Evolutionary conservation across 2,888 invertebrate species (phyloP), one percentile per base, ranked within the genome.

Genomic region (Ellobium chinense): DNA sequence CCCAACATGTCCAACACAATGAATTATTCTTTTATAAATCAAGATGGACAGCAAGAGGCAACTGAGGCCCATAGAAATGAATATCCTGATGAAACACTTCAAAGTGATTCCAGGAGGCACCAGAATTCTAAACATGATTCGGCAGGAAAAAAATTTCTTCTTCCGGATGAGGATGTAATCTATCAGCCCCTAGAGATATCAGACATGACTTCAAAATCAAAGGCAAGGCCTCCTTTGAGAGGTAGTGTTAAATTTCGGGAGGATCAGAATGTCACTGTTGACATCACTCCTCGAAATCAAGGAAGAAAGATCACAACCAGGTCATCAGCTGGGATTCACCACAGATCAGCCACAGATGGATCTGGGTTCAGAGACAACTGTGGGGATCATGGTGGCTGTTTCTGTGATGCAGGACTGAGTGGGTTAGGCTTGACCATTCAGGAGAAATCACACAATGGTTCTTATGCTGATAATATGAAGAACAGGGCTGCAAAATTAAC

Each of bases 241-340:
- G 31, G 29, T 12, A 29, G 69, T 18, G 69, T 69, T 12, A 37
- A 21, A 14, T 21, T 69, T 39, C 7, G 69, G n/a, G 69, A 69
- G 27, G 69, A 69, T 24, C 34, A 24, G 34, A 69, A 69, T 39
- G 27, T 37, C 12, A 69, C 69, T 9, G 36, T 69, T 4, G 69
- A 69, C 69, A 69, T 69, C 36, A 69, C 69, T 18, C 69, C 69
- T 7, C 27, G 69, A 18, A 69, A 69, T 24, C 4, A 5, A 5
- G 69, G 37, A 4, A 36, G 69, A 24, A 36, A 69, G 14, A n/a
- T 69, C 4, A 9, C 3, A 7, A 7, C 21, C 5, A 60, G 7
- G 27, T 7, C 60, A 27, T 14, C 18, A 18, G 46, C 46, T 46
- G 46, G 46, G 7, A n/a, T n/a, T n/a, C n/a, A n/a, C n/a, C n/a